A percentile compares a stretch with the other conserved stretches of the same genome.
Evolutionary conservation across 2,797 vertebrate genomes (phyloP).

Genomic region (Prunella strophiata): DNA sequence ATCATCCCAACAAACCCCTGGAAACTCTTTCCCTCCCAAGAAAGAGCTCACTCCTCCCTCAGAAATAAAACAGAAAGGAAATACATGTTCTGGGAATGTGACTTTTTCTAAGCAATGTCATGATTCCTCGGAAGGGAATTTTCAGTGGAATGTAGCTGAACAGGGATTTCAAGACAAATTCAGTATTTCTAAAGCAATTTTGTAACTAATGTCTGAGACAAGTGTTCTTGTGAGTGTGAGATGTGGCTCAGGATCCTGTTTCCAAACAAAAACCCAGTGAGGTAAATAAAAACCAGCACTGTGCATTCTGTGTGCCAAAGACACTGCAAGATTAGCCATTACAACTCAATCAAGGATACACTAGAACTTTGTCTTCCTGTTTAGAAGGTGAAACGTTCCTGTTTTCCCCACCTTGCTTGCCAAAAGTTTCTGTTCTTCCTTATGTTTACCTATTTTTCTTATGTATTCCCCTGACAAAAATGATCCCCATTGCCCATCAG

Average conservation of each 20-base stretch:
- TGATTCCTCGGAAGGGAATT: neutral
- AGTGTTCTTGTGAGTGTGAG: neutral
- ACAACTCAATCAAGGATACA: neutral
- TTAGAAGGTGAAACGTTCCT: accelerated
- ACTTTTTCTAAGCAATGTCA: neutral
- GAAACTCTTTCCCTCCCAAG: neutral
- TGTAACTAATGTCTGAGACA: neutral
- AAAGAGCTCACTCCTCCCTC: neutral
- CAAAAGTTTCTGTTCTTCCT: neutral
- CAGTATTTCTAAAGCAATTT: neutral
- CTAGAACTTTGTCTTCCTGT: neutral
- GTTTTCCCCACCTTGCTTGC: neutral
- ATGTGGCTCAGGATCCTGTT: neutral
- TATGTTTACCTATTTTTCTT: neutral
- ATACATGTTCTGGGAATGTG: neutral
- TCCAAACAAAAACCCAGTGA: neutral
- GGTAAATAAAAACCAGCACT: neutral
- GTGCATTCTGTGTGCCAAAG: neutral
- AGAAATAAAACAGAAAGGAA: neutral
- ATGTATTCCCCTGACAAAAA: neutral
- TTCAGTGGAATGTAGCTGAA: neutral
- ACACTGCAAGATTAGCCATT: neutral
- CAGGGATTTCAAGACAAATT: neutral
- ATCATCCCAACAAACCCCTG: neutral
- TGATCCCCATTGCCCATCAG: neutral